Evolutionary conservation across 92 coral and sea anemone species (phyloP).

Genomic region (Pocillopora meandrina): DNA sequence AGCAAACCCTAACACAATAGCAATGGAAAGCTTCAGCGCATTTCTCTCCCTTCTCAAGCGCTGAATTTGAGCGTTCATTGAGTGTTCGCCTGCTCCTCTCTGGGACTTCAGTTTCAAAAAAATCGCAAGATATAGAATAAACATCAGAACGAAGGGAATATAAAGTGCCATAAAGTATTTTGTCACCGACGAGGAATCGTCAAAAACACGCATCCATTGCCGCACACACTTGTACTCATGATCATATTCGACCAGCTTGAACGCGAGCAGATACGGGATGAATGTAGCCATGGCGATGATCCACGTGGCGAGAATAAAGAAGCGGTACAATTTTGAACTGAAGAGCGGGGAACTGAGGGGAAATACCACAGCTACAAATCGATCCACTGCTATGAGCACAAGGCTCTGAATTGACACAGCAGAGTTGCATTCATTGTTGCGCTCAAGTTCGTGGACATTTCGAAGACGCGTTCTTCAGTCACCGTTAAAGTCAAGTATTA

Average conservation of each 20-base stretch:
- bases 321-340: neutral
- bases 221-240: neutral
- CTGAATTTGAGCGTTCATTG: too few relatives aligned
- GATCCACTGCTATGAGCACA: neutral
- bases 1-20: neutral
- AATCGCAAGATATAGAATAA: too few relatives aligned
- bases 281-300: neutral
- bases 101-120: too few relatives aligned
- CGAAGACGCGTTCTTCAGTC: too few relatives aligned
- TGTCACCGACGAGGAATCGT: too few relatives aligned
- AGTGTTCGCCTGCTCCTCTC: too few relatives aligned
- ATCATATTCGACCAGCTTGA: neutral
- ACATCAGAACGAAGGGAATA: too few relatives aligned
- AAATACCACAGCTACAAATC: conserved; percentile 10
- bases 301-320: neutral
- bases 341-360: neutral
- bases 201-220: too few relatives aligned
- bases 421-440: too few relatives aligned
- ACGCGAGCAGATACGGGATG: neutral
- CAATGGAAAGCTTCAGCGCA: neutral
- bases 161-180: too few relatives aligned
- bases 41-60: neutral
- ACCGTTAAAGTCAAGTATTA: too few relatives aligned
- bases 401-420: neutral
- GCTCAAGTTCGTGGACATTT: too few relatives aligned